Conservation (phyloP, 2,797 vertebrate species). For the Calcarius lapponicus region DNA sequence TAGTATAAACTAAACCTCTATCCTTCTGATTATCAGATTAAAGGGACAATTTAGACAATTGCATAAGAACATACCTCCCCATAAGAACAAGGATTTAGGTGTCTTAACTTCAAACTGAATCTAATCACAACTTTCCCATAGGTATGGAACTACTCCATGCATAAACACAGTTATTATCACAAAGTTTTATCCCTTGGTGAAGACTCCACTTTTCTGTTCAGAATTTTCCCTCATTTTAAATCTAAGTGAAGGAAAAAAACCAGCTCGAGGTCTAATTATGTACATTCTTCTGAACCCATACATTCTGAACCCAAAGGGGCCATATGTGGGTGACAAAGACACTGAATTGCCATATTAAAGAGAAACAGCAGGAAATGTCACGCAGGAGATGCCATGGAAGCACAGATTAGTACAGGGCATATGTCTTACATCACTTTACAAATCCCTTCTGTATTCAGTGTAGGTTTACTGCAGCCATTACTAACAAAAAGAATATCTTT, state of each 20-base stretch:
- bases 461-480: background rate
- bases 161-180: background rate
- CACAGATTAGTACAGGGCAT: background rate
- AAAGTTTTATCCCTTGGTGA: background rate
- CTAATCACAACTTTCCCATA: background rate
- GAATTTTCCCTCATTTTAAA: background rate
- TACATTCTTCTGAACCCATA: background rate
- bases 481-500: background rate
- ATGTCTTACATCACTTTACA: background rate
- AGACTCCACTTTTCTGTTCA: background rate
- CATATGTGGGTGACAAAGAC: accelerated
- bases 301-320: background rate
- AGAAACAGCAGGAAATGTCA: background rate
- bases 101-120: background rate
- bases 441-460: background rate
- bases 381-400: background rate
- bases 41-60: background rate
- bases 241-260: background rate
- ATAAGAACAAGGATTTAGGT: background rate
- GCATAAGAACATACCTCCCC: background rate
- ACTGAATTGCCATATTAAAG: background rate
- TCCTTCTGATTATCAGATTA: background rate
- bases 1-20: background rate
- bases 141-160: background rate
- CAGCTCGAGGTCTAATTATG: accelerated